A percentile compares a stretch with the other conserved stretches of the same genome.
These are phyloP conservation scores for Sarcophaga subvicina DNA, from an alignment of 2,888 invertebrate species.

Conservation along the genomic window DNA sequence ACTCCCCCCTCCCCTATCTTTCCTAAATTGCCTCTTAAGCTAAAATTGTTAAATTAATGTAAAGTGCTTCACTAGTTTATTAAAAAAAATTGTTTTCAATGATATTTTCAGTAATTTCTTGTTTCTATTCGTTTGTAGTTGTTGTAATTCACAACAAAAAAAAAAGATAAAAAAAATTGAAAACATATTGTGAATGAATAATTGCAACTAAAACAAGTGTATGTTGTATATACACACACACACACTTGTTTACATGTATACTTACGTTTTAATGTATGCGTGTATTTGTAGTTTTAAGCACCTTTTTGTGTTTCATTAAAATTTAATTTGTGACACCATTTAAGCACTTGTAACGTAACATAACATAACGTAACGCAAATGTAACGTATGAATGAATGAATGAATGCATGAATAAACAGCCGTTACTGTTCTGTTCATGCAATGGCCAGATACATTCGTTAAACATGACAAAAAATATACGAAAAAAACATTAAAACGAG, in stretches of 20 bases:
- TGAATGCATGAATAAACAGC: not conserved
- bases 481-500: too few relatives aligned
- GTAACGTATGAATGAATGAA: not conserved
- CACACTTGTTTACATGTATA: not conserved
- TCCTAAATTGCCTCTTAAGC: too few relatives aligned
- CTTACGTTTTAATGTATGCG: not conserved
- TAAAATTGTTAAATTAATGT: conserved; percentile 34
- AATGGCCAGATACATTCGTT: conserved; percentile 12
- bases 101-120: conserved; percentile 17
- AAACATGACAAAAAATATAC: not conserved
- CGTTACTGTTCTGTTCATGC: not conserved
- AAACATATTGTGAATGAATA: conserved; percentile 9
- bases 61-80: conserved; percentile 2
- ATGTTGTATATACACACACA: not conserved
- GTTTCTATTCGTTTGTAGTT: not conserved
- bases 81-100: too few relatives aligned
- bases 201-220: not conserved
- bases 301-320: conserved; percentile 65
- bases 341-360: conserved; percentile 36
- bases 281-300: conserved; percentile 43
- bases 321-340: conserved; percentile 66
- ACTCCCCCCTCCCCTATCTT: too few relatives aligned
- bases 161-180: not conserved
- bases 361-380: not conserved
- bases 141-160: not conserved